Evolutionary conservation across 1,140 invertebrate genomes (phyloP), one percentile per base, ranked within the genome.

Genomic region (Drosophila pruinosa): DNA sequence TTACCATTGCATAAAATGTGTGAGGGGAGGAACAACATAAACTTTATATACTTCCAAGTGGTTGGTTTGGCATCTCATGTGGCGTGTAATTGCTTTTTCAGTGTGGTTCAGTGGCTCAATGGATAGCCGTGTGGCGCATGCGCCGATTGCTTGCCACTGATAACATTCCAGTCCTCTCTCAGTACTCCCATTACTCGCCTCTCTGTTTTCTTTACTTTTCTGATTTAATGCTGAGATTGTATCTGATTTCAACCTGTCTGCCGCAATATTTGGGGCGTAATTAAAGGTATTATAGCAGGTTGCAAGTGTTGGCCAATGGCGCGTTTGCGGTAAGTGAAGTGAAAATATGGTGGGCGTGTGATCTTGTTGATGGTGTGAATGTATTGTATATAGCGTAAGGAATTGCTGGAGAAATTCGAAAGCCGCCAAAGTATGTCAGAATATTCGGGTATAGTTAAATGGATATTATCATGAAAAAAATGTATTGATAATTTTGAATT

Each of bases 211-310:
- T 85, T 86, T 86, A 80, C 77, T 71, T 64, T 80, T 65, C 77
- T 85, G 80, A 80, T 86, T 85, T 73, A 86, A 76, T 72, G 63
- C 22, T 10, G 14, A 31, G 81, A 76, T 65, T 52, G 69, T 65
- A 83, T 83, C 81, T 65, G 43, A 39, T 53, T 53, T 76, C 72
- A 64, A 47, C 24, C 48, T 59, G 53, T 45, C 43, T 39, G 31
- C 78, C 41, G 28, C 74, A 69, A 76, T 74, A 71, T 79, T 85
- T 50, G 81, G 81, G 77, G 73, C 82, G 80, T 85, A 86, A 85
- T 85, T 85, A 86, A 86, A 86, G 77, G 81, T 86, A 86, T 83
- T 80, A 73, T 34, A 80, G 76, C 34, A 36, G 36, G 15, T 19
- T 41, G 50, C 38, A 43, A 61, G 69, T 65, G 79, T 70, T 59